Evolutionary conservation across 2,113 vertebrate species (phyloP), one percentile per base, ranked within the genome.

Genomic region (Myotis brandtii): DNA sequence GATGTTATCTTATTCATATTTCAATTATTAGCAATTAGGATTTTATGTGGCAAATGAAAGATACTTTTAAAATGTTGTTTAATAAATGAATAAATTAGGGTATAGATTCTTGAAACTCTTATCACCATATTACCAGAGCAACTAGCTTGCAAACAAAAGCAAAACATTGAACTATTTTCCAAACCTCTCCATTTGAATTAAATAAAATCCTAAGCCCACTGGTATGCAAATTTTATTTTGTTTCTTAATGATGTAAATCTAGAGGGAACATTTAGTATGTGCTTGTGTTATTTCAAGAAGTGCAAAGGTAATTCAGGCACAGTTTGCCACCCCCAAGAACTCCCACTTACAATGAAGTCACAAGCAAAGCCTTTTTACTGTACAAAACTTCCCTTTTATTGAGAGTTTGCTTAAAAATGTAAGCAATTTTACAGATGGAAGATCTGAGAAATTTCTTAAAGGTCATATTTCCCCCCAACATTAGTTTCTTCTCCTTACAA

Each of bases 351-450:
- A 98, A 72, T 86, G 96, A 98, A 96, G 95, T 98, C 97, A 99
- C 98, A 98, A 99, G 98, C 96, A 97, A 97, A 97, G 98, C 96
- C 97, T 98, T 98, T 98, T 98, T 96, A 97, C 94, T 97, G 82
- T 92, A 98, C 98, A 98, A 98, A 98, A 98, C 98, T 97, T 97
- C 98, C 95, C 97, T 98, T 98, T 98, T 98, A 95, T 89, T 92
- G 77, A 96, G 89, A 93, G 86, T 94, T 97, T 98, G 98, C 97
- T 97, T 98, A 98, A 98, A 98, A 98, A 99, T 98, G 98, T 97
- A 98, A 98, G 97, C 72, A 98, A 98, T 99, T 98, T 98, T 98
- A 98, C 34, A 98, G 97, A 98, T 32, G 96, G 96, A 98, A 98
- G 97, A 96, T 97, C 46, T 97, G 94, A 97, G 94, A 97, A 97